Base-by-base conservation (phyloP, 2,113 vertebrate genomes). In the Osmerus eperlanus region DNA sequence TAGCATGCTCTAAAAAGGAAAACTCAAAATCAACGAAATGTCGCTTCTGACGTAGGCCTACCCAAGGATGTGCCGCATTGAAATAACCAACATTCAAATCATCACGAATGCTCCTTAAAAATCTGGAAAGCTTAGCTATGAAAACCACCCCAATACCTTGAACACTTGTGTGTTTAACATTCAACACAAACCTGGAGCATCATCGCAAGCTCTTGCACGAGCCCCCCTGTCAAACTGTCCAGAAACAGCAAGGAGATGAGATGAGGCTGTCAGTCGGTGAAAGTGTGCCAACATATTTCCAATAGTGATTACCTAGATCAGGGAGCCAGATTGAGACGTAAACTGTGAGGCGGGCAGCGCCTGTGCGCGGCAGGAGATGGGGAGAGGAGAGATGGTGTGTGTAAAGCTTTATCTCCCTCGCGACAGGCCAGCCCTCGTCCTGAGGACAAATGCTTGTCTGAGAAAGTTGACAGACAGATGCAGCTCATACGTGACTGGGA, bases 331-430 rank as follows among this genome's bases (percentile, higher is more conserved):
- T 78, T 77, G 71, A 85, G 72, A 74, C 64, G 25, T 73, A 55
- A 16, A 41, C 74, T 59, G 65, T 67, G 76, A 36, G 36, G 59
- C 73, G 61, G 61, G 25, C 74, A 67, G 62, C 70, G 65, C 79
- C 80, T 71, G 60, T 4, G 25, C 63, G 60, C 78, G 66, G 72
- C 73, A 74, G 78, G 55, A 51, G 67, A 78, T 68, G 78, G 70
- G 67, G 74, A 77, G 78, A 64, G 65, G 74, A 80, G 55, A 78
- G 83, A 85, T 87, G 90, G 41, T 86, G 70, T 72, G 75, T 54
- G 14, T 78, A 76, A 76, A 75, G 83, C 83, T 74, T 74, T 87
- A 84, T 89, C 83, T 87, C 60, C 36, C 71, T 79, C 67, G 72
- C 80, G 85, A 85, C 82, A 86, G 84, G 81, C 79, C 79, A 76